phyloP scores from a whole-genome alignment of 2,113 vertebrate species.

The Hydrochoerus hydrochaeris region DNA sequence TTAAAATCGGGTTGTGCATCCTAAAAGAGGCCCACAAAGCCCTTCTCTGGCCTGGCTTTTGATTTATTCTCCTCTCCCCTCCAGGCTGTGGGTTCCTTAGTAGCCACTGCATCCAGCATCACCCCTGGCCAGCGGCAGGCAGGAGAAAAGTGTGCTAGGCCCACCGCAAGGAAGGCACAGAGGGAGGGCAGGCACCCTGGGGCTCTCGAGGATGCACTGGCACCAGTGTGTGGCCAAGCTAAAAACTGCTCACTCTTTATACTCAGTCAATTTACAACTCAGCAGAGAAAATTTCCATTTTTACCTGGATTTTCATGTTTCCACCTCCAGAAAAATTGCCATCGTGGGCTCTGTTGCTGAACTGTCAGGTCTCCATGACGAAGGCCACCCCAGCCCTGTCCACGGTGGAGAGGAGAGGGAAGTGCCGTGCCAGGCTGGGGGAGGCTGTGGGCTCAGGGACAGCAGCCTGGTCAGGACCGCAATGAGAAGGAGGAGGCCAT shows the following conservation, averaged over 20 bases:
- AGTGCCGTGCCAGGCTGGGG: slow-evolving; percentile 55
- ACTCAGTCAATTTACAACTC: background rate
- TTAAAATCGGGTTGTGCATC: background rate
- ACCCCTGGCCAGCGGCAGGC: background rate
- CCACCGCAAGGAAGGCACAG: background rate
- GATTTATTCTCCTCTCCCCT: background rate
- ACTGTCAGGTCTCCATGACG: background rate
- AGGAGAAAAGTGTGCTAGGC: background rate
- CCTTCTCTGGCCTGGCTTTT: background rate
- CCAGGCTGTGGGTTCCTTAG: accelerated
- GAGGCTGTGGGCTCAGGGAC: background rate
- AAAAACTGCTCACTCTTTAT: accelerated
- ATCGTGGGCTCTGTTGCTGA: slow-evolving; percentile 50
- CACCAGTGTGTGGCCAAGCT: background rate
- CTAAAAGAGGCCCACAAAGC: background rate
- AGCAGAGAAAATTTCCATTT: slow-evolving; percentile 56
- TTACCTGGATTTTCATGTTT: slow-evolving; percentile 62
- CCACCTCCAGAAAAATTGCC: slow-evolving; percentile 55
- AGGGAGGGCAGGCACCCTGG: accelerated
- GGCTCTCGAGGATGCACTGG: accelerated
- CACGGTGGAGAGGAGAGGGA: slow-evolving; percentile 28
- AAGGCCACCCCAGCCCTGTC: background rate
- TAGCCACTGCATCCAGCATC: background rate
- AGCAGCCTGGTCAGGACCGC: background rate
- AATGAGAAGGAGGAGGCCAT: background rate